Evolutionary conservation across 1,140 invertebrate genomes (phyloP).

Genomic region (Agraylea sexmaculata): DNA sequence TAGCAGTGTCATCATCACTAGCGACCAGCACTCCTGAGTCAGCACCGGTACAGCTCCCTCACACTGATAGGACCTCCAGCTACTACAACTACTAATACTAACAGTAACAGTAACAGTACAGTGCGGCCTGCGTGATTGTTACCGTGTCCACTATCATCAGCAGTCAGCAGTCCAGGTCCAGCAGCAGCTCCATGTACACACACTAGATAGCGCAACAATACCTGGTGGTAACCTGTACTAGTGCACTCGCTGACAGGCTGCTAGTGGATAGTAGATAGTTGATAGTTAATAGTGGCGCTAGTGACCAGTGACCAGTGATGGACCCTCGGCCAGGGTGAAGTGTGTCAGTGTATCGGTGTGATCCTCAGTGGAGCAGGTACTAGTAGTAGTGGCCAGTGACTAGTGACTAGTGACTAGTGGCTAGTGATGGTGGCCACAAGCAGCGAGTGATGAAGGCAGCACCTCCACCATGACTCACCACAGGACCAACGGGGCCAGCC

Average conservation of each 20-base stretch:
- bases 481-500: conserved; percentile 97
- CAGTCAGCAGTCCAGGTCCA: too few species aligned
- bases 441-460: conserved; percentile 71
- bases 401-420: conserved; percentile 79
- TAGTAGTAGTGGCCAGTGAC: conserved; percentile 84
- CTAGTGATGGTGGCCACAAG: conserved; percentile 42
- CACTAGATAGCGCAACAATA: too few species aligned
- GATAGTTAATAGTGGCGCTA: too few species aligned
- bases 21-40: background rate
- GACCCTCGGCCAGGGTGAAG: too few species aligned
- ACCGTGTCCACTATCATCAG: too few species aligned
- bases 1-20: conserved; percentile 1
- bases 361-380: conserved; percentile 59
- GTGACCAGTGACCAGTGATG: too few species aligned
- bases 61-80: background rate
- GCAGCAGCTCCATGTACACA: too few species aligned
- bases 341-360: conserved; percentile 32
- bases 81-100: background rate
- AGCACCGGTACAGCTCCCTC: background rate
- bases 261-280: too few species aligned
- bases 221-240: too few species aligned
- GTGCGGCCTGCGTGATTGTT: too few species aligned
- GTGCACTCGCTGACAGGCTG: too few species aligned
- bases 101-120: conserved; percentile 7
- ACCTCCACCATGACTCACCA: conserved; percentile 96